Conservation (phyloP, 1,140 invertebrate species). For the Platyura marginata region DNA sequence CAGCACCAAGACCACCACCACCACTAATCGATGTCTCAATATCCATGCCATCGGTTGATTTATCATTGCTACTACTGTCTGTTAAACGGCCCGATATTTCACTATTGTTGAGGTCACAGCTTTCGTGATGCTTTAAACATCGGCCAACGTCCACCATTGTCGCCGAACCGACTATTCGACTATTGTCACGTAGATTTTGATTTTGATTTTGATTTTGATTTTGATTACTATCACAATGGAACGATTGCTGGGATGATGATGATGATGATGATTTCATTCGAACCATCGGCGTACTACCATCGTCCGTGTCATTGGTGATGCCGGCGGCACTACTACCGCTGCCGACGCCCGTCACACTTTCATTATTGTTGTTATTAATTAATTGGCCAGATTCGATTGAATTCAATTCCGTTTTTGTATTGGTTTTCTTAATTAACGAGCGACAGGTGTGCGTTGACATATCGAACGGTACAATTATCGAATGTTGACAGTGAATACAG, state of each 20-base stretch:
- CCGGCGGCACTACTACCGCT: not conserved
- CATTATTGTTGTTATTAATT: not conserved
- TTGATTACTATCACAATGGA: too few species aligned
- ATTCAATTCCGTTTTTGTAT: conserved; percentile 1
- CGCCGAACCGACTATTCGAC: too few species aligned
- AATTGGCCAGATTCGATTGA: too few species aligned
- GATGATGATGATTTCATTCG: too few species aligned
- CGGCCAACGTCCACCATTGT: too few species aligned
- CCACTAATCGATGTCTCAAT: not conserved
- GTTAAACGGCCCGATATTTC: not conserved
- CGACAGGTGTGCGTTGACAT: not conserved
- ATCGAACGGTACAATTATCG: not conserved
- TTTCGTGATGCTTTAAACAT: too few species aligned
- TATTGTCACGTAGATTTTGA: too few species aligned
- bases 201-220: too few species aligned
- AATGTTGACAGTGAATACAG: conserved; percentile 28
- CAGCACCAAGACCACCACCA: not conserved
- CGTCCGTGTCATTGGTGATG: too few species aligned
- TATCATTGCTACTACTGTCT: not conserved
- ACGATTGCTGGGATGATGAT: too few species aligned
- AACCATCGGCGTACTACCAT: too few species aligned
- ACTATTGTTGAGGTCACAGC: not conserved
- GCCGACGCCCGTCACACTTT: not conserved
- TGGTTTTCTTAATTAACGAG: not conserved
- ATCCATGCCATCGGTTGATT: not conserved